These are phyloP conservation scores for Hemibagrus guttatus DNA, from an alignment of 2,797 vertebrate genomes.

Conservation along the genomic window DNA sequence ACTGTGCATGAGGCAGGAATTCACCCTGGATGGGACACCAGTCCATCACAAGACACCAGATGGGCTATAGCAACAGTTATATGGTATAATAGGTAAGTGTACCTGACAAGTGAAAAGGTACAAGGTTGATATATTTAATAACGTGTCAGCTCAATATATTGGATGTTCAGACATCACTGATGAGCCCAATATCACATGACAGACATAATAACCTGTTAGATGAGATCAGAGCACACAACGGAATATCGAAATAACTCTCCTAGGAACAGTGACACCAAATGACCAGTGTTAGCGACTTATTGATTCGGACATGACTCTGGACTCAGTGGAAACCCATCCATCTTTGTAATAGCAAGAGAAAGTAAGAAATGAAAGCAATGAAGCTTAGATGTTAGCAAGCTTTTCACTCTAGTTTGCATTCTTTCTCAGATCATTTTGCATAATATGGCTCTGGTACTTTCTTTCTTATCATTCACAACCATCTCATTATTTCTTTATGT, in stretches of 20 bases:
- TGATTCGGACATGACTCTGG: slow-evolving; percentile 49
- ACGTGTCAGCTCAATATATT: neutral
- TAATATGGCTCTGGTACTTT: neutral
- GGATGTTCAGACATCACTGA: neutral
- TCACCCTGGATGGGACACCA: neutral
- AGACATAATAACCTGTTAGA: slow-evolving; percentile 12
- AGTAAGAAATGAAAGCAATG: neutral
- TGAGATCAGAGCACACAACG: slow-evolving; percentile 15
- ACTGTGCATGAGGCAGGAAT: neutral
- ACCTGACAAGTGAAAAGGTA: neutral
- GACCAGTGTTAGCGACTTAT: slow-evolving; percentile 45
- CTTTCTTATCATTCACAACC: neutral
- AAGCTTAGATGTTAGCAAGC: neutral
- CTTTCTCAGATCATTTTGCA: neutral
- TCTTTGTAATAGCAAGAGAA: slow-evolving; percentile 1
- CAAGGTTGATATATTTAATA: neutral
- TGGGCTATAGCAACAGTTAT: neutral
- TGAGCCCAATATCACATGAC: neutral
- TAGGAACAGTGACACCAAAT: slow-evolving; percentile 36
- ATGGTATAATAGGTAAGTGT: neutral
- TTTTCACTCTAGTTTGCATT: neutral
- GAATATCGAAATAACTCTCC: slow-evolving; percentile 28
- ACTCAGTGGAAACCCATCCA: slow-evolving; percentile 43
- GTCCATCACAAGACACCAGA: neutral
- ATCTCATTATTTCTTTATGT: slow-evolving; percentile 11